Evolutionary conservation across 1,140 invertebrate species (phyloP).

Genomic region (Sminthurides bifidus): DNA sequence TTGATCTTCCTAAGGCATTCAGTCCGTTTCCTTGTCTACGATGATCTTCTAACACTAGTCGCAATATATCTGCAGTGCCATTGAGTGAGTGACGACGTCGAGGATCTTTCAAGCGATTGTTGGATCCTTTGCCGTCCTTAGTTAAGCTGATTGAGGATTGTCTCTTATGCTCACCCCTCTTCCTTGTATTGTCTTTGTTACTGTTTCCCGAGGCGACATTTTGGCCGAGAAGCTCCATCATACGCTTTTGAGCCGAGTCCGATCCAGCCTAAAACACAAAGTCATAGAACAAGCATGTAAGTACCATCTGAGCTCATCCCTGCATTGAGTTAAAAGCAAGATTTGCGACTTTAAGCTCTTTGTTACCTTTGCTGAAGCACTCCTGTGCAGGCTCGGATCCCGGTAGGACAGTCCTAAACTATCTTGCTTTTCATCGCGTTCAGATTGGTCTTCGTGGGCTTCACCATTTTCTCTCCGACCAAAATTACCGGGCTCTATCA

Average conservation of each 20-base stretch:
- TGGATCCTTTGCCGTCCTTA: conserved; percentile 13
- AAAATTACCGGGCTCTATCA: not conserved
- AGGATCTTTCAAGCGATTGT: conserved; percentile 17
- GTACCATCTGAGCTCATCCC: not conserved
- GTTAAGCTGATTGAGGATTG: conserved; percentile 7
- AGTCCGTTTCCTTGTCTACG: not conserved
- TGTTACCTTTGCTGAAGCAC: not conserved
- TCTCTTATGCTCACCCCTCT: not conserved
- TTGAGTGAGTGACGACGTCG: conserved; percentile 26
- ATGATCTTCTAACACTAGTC: conserved; percentile 16
- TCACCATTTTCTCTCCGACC: not conserved
- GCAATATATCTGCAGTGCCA: conserved; percentile 29
- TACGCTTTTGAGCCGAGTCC: too few relatives aligned
- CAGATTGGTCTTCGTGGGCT: conserved; percentile 3
- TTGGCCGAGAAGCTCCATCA: too few relatives aligned
- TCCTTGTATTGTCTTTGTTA: not conserved
- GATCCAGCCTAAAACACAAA: too few relatives aligned
- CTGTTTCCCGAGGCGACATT: not conserved
- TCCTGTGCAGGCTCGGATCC: conserved; percentile 39
- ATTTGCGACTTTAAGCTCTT: not conserved
- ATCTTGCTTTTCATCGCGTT: not conserved
- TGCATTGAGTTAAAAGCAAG: not conserved
- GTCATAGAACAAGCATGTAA: too few relatives aligned
- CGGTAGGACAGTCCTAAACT: conserved; percentile 29
- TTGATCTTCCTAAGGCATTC: too few relatives aligned